Percentiles rank a stretch among this genome's conserved stretches.
Conservation (phyloP, 2,113 vertebrate species). For the Ailuropoda melanoleuca region DNA sequence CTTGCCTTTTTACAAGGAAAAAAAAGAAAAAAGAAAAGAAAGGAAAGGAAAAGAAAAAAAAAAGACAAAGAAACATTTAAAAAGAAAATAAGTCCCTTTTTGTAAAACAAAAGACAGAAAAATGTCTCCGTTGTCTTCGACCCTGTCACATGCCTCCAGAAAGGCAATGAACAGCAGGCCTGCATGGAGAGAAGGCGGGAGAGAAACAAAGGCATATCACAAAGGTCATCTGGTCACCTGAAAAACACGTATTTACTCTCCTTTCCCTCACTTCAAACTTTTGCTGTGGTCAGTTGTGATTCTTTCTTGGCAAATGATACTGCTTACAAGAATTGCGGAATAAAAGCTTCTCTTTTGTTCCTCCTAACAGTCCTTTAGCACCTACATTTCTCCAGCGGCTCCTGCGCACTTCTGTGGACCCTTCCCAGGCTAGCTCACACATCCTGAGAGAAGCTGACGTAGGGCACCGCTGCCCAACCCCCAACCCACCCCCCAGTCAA, state of each 20-base stretch:
- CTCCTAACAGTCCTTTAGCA: neutral
- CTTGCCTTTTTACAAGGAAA: neutral
- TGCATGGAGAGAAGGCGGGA: neutral
- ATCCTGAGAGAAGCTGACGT: neutral
- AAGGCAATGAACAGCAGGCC: neutral
- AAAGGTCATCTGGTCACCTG: neutral
- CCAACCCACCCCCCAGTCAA: neutral
- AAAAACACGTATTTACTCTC: neutral
- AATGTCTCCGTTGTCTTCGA: neutral
- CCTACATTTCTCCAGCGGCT: neutral
- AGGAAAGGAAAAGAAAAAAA: neutral
- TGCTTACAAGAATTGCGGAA: neutral
- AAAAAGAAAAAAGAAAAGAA: neutral
- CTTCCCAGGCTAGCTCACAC: neutral
- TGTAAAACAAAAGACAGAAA: conserved; percentile 8
- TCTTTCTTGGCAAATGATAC: neutral
- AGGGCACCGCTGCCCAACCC: neutral
- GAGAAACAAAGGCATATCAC: neutral
- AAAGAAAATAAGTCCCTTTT: neutral
- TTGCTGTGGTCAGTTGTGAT: neutral
- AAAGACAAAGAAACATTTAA: neutral
- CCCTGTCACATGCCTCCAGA: neutral
- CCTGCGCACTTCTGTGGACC: neutral
- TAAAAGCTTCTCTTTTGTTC: neutral
- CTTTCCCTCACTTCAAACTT: neutral